Conservation (phyloP, 2,888 invertebrate genomes). For the Branchipolynoe longqiensis region DNA sequence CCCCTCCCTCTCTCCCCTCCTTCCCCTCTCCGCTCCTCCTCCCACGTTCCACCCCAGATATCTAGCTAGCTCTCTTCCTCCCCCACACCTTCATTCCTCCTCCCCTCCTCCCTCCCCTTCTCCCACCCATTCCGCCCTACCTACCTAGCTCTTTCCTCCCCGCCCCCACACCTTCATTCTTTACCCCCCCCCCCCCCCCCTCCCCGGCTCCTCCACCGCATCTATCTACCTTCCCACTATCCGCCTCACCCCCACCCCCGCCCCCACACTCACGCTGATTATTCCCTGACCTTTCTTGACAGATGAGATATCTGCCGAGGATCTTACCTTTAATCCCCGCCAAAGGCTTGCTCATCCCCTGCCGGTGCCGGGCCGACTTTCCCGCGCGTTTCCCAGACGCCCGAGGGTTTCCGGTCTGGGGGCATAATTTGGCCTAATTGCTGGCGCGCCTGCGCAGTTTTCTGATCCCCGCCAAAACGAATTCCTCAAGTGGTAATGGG, state of each 20-base stretch:
- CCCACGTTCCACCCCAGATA: background rate
- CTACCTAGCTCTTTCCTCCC: too few relatives aligned
- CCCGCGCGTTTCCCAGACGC: background rate
- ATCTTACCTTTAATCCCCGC: constrained; percentile 10
- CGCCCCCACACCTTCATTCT: too few relatives aligned
- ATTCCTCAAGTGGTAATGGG: constrained; percentile 37
- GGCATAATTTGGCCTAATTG: constrained; percentile 43
- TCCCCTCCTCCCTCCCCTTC: background rate
- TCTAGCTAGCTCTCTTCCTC: background rate
- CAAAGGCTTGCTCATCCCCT: background rate
- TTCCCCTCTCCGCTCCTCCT: background rate
- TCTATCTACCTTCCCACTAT: background rate
- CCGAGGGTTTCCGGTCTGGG: background rate
- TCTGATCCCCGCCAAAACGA: constrained; percentile 44
- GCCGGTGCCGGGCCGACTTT: background rate
- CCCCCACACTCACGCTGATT: background rate
- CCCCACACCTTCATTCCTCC: background rate
- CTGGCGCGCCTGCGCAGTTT: background rate
- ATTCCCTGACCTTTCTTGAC: constrained; percentile 22
- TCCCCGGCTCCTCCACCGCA: too few relatives aligned
- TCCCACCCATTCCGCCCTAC: too few relatives aligned
- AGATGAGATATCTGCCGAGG: constrained; percentile 41
- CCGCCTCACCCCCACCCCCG: background rate
- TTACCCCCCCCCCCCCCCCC: too few relatives aligned
- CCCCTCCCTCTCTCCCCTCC: background rate